Conservation (phyloP, 1,140 invertebrate species). For the Cotesia glomerata region DNA sequence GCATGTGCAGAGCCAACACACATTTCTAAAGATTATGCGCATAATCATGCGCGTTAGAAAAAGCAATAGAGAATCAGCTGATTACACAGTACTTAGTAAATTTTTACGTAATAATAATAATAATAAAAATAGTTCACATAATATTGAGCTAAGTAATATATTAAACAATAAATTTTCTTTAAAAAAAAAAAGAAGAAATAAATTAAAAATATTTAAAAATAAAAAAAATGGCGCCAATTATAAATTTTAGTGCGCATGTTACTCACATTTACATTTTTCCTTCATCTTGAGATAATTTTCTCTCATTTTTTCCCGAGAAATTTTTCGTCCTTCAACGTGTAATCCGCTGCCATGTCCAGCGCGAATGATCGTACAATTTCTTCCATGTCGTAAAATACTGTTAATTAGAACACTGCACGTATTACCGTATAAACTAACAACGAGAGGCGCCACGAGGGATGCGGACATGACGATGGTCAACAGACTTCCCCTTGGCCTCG, state of each 20-base stretch:
- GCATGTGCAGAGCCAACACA: no score
- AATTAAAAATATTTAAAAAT: not conserved
- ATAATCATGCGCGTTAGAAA: no score
- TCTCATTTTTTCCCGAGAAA: constrained; percentile 51
- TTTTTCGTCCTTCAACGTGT: constrained; percentile 26
- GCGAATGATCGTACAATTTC: not conserved
- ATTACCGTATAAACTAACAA: not conserved
- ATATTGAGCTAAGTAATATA: no score
- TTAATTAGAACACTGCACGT: not conserved
- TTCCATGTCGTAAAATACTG: not conserved
- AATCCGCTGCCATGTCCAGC: not conserved
- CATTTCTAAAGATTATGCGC: no score
- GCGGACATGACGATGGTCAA: constrained; percentile 10
- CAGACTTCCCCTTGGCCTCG: not conserved
- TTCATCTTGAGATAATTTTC: constrained; percentile 50
- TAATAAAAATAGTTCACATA: not conserved
- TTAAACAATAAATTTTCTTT: no score
- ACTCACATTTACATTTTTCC: constrained; percentile 60
- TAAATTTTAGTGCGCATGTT: constrained; percentile 21
- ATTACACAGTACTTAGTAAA: not conserved
- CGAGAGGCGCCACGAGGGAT: constrained; percentile 9
- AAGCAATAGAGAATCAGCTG: not conserved
- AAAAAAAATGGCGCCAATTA: not conserved
- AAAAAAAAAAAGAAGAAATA: not conserved
- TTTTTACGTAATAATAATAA: not conserved